Conservation (phyloP, 2,888 invertebrate species). For the Pseudococcus jackbeardsleyi region DNA sequence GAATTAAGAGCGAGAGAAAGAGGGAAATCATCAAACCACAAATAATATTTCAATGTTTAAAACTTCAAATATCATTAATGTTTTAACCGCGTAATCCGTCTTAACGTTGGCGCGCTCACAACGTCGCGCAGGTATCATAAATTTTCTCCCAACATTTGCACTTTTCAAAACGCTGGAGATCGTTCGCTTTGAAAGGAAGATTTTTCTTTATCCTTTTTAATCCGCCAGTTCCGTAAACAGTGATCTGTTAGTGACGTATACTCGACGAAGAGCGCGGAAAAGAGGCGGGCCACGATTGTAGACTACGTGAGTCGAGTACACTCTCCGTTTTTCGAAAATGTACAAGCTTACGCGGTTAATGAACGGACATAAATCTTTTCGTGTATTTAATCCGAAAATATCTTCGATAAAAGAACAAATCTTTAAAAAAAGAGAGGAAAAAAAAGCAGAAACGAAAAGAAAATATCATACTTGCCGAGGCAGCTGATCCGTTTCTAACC, state of each 20-base stretch:
- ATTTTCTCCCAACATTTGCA: slow-evolving; percentile 58
- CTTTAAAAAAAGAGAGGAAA: slow-evolving; percentile 9
- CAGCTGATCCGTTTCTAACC: slow-evolving; percentile 59
- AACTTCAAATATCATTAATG: slow-evolving; percentile 59
- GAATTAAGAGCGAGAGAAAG: not conserved
- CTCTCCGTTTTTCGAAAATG: slow-evolving; percentile 30
- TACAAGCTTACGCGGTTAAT: slow-evolving; percentile 65
- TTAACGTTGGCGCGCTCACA: not conserved
- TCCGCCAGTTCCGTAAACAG: slow-evolving; percentile 59
- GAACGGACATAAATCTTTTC: slow-evolving; percentile 67
- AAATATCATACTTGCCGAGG: slow-evolving; percentile 27
- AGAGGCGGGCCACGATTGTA: slow-evolving; percentile 11
- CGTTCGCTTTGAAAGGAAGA: slow-evolving; percentile 51
- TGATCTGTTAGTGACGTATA: slow-evolving; percentile 61
- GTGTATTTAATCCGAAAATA: slow-evolving; percentile 65
- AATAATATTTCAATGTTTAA: slow-evolving; percentile 45
- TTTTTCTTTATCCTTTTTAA: slow-evolving; percentile 62
- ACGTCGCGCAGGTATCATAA: slow-evolving; percentile 56
- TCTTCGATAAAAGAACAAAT: slow-evolving; percentile 62
- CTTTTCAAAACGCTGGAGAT: slow-evolving; percentile 58
- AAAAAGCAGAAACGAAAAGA: slow-evolving; percentile 40
- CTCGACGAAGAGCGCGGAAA: slow-evolving; percentile 1
- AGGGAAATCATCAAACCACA: slow-evolving; percentile 25
- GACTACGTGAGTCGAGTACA: slow-evolving; percentile 45
- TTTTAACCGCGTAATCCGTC: slow-evolving; percentile 55